phyloP scores from a whole-genome alignment of 2,113 vertebrate genomes.

The Syrmaticus mikado region DNA sequence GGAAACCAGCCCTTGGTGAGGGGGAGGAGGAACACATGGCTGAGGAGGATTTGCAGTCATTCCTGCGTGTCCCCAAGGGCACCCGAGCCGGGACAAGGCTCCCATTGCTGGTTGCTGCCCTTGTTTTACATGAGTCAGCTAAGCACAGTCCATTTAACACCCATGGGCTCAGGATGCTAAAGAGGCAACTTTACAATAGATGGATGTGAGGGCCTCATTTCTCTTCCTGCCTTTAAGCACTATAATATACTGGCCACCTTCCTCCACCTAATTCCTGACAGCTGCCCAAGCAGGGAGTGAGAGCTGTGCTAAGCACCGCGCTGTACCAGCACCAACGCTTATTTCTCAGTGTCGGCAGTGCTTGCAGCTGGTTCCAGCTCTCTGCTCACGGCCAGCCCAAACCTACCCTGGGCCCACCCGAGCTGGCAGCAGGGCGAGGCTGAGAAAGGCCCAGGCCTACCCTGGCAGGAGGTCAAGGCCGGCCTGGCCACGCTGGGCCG shows the following conservation, averaged over 20 bases:
- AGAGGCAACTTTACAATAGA: slow-evolving; percentile 75
- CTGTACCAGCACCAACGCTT: slow-evolving; percentile 40
- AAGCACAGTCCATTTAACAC: slow-evolving; percentile 39
- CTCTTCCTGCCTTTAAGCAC: slow-evolving; percentile 68
- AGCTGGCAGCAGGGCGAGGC: slow-evolving; percentile 43
- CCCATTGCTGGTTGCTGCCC: slow-evolving; percentile 28
- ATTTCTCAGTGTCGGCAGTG: not conserved
- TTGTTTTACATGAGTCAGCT: slow-evolving; percentile 72
- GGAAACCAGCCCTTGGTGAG: not conserved
- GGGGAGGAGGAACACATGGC: not conserved
- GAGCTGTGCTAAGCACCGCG: not conserved
- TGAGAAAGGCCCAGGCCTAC: not conserved
- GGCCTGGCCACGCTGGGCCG: not conserved
- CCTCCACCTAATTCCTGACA: slow-evolving; percentile 70
- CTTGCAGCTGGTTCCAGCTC: not conserved
- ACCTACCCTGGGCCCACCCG: not conserved
- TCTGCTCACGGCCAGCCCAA: not conserved
- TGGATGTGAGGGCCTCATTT: slow-evolving; percentile 69
- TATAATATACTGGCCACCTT: slow-evolving; percentile 65
- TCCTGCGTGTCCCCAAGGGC: slow-evolving; percentile 37
- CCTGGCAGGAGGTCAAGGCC: not conserved
- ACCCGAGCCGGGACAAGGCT: not conserved
- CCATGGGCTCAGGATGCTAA: slow-evolving; percentile 68
- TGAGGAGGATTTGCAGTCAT: not conserved
- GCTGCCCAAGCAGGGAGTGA: slow-evolving; percentile 57